A percentile compares a stretch with the other conserved stretches of the same genome.
Evolutionary conservation across 2,888 invertebrate genomes (phyloP).

Genomic region (Salticus scenicus): DNA sequence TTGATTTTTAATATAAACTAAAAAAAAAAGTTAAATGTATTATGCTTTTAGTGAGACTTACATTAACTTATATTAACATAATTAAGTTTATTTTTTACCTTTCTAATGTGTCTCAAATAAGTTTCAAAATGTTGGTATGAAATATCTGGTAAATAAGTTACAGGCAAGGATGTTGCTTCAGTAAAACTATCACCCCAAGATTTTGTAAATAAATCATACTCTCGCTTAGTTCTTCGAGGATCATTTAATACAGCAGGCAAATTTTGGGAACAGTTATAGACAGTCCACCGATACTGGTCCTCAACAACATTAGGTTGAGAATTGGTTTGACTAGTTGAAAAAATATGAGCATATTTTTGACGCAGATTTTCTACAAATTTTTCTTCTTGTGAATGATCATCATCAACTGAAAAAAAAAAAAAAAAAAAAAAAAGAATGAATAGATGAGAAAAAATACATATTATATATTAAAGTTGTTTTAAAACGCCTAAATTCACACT

Average conservation of each 20-base stretch:
- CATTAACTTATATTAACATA: too few species aligned
- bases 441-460: background rate
- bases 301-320: constrained; percentile 60
- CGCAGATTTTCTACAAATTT: constrained; percentile 62
- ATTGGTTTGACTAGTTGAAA: constrained; percentile 56
- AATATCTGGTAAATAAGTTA: constrained; percentile 88
- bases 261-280: constrained; percentile 94
- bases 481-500: too few species aligned
- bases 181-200: constrained; percentile 98
- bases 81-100: too few species aligned
- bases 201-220: constrained; percentile 94
- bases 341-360: constrained; percentile 65
- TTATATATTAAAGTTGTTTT: too few species aligned
- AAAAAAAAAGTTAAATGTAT: too few species aligned
- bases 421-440: too few species aligned
- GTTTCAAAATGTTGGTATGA: constrained; percentile 88
- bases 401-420: constrained; percentile 46
- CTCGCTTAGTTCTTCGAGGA: constrained; percentile 86
- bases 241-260: constrained; percentile 96
- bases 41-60: too few species aligned
- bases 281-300: constrained; percentile 81
- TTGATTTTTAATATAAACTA: too few species aligned
- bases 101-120: constrained; percentile 84
- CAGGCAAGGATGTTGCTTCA: constrained; percentile 84
- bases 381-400: constrained; percentile 60